Base-by-base conservation (phyloP, 2,797 vertebrate genomes). In the Microhierax caerulescens region DNA sequence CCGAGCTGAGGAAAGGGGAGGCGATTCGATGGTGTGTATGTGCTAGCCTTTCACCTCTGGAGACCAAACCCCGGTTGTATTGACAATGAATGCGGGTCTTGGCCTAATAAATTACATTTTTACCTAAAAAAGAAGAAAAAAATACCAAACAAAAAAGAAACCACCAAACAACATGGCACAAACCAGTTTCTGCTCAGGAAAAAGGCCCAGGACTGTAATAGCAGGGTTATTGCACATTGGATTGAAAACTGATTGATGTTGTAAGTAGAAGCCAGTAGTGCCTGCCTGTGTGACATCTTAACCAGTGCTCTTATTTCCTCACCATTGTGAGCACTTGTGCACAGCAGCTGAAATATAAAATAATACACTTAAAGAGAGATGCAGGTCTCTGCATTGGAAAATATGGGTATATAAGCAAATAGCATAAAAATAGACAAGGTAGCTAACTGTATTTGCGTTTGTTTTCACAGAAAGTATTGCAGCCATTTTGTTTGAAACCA, bases 131-230 rank as follows among this genome's bases (percentile, higher is more conserved):
- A 21, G 10, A 28, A 60, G 53, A 13, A 63, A 54, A 13, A 43
- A 51, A 18, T 27, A 50, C 73, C 83, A 78, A 97, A 94, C 70
- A 59, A 87, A 94, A 89, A 45, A 74, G 43, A 93, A 96, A 93
- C 92, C 94, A 94, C 95, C 92, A 92, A 94, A 95, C 92, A 93
- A 80, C 92, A 92, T 50, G 97, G 96, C 97, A 96, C 95, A 97
- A 91, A 95, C 73, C 96, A 91, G 83, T 97, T 97, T 97, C 95
- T 96, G 97, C 98, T 98, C 97, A 98, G 98, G 98, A 97, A 98
- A 96, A 98, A 96, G 95, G 96, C 97, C 95, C 96, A 57, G 83
- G 96, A 87, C 95, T 94, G 73, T 86, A 95, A 82, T 93, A 97
- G 97, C 96, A 97, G 97, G 97, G 96, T 96, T 95, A 76, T 96